A percentile compares a stretch with the other conserved stretches of the same genome.
These are phyloP conservation scores for Philypnodon macrostomus DNA, from an alignment of 2,797 vertebrate species.

Conservation along the genomic window DNA sequence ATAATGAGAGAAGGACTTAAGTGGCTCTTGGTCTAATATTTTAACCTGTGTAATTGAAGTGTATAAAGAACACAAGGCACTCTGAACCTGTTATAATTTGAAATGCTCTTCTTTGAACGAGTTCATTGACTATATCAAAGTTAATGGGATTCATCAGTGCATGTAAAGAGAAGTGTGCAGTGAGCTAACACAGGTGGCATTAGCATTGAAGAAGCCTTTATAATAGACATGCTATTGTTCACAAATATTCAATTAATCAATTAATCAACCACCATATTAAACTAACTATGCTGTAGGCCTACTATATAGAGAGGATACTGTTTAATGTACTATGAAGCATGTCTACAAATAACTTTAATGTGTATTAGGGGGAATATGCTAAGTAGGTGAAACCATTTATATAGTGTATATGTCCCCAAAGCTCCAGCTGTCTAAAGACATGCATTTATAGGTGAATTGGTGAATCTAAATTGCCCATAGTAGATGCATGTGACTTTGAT, in stretches of 20 bases:
- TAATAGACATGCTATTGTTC: slow-evolving; percentile 6
- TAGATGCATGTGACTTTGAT: not conserved
- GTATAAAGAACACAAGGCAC: slow-evolving; percentile 25
- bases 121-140: slow-evolving; percentile 37
- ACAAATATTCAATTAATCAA: not conserved
- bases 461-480: not conserved
- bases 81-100: slow-evolving; percentile 50
- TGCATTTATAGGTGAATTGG: not conserved
- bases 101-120: slow-evolving; percentile 43
- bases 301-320: no score
- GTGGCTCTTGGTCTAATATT: slow-evolving; percentile 49
- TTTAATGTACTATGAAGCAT: no score
- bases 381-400: no score
- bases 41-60: slow-evolving; percentile 55
- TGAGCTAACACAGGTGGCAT: slow-evolving; percentile 4
- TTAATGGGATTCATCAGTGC: slow-evolving; percentile 38
- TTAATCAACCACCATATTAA: no score
- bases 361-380: not conserved
- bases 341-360: no score
- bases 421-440: not conserved
- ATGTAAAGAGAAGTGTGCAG: slow-evolving; percentile 15
- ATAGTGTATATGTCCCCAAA: no score
- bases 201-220: slow-evolving; percentile 4
- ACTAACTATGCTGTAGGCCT: no score
- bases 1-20: slow-evolving; percentile 41